These are phyloP conservation scores for Drosophila hydei DNA, from an alignment of 1,140 invertebrate species.

Conservation along the genomic window DNA sequence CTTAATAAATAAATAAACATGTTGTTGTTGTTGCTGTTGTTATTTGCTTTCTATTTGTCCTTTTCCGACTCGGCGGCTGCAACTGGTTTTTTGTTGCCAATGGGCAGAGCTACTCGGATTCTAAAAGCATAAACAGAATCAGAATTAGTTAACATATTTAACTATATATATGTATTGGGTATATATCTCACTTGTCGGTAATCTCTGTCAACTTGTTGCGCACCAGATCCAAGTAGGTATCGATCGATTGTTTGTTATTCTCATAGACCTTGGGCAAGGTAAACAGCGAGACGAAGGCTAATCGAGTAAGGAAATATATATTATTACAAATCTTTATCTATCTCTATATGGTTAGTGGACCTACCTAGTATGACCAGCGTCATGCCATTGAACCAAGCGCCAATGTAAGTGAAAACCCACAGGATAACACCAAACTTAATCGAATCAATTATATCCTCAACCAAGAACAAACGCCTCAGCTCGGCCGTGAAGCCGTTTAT, in stretches of 20 bases:
- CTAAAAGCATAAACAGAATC: conserved; percentile 84
- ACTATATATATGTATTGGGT: not conserved
- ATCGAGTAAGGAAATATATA: conserved; percentile 72
- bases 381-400: conserved; percentile 99
- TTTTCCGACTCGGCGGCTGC: conserved; percentile 88
- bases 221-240: conserved; percentile 95
- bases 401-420: conserved; percentile 98
- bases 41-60: conserved; percentile 89
- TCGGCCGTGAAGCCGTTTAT: conserved; percentile 91
- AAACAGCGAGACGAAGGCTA: conserved; percentile 96
- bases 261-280: conserved; percentile 98
- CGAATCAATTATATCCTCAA: conserved; percentile 98
- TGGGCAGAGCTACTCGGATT: conserved; percentile 94
- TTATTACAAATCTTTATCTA: not conserved
- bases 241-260: conserved; percentile 98
- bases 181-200: conserved; percentile 90
- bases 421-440: conserved; percentile 96
- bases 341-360: conserved; percentile 44
- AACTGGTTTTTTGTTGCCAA: conserved; percentile 90
- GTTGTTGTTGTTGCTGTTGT: conserved; percentile 58
- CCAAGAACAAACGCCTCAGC: conserved; percentile 95
- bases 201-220: conserved; percentile 95
- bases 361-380: conserved; percentile 96
- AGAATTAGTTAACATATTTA: not conserved
- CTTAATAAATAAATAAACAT: conserved; percentile 82